Percentiles rank a stretch among this genome's conserved stretches.
Conservation (phyloP, 2,113 vertebrate species). For the Strigops habroptila region DNA sequence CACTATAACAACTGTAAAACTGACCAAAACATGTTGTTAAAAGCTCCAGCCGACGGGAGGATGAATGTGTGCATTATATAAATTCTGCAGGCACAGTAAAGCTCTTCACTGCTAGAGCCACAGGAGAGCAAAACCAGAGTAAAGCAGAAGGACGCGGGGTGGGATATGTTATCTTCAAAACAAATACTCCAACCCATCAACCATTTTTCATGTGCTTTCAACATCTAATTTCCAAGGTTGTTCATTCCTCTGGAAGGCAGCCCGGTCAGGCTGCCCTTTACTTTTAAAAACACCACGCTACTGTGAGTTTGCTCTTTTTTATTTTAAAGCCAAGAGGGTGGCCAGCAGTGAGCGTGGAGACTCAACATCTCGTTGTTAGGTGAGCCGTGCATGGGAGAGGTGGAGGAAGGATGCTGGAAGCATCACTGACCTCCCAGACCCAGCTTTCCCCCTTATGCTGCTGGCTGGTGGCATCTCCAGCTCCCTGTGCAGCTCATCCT, state of each 20-base stretch:
- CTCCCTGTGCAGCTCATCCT: fast-evolving
- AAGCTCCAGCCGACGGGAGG: neutral
- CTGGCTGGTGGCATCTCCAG: neutral
- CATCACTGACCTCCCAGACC: fast-evolving
- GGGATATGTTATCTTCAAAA: neutral
- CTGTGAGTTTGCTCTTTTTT: neutral
- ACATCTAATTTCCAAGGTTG: neutral
- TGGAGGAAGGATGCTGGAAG: neutral
- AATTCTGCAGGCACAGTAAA: neutral
- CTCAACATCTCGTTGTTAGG: fast-evolving
- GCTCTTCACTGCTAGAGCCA: neutral
- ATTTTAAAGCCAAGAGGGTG: neutral
- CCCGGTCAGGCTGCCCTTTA: neutral
- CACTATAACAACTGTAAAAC: neutral
- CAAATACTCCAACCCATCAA: neutral
- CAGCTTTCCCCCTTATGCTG: fast-evolving
- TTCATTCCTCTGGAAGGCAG: neutral
- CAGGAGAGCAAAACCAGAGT: neutral
- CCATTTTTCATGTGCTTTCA: neutral
- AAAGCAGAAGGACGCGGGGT: neutral
- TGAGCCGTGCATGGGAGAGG: fast-evolving
- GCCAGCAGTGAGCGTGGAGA: fast-evolving
- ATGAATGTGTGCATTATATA: neutral
- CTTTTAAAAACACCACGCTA: neutral
- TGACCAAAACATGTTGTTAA: neutral